Conservation (phyloP, 2,888 invertebrate species). For the Drosophila prolongata region DNA sequence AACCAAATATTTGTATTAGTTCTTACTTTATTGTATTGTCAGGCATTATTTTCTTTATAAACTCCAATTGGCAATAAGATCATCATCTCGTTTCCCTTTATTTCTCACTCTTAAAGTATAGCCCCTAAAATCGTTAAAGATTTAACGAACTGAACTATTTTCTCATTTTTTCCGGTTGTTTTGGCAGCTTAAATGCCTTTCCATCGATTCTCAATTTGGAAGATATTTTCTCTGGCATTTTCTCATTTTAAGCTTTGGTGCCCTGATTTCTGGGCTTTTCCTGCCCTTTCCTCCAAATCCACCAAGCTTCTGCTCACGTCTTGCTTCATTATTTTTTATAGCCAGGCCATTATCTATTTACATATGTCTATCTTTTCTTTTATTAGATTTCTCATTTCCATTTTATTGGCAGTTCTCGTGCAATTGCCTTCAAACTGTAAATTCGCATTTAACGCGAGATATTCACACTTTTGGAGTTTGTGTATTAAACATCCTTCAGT, state of each 20-base stretch:
- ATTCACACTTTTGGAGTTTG: conserved; percentile 56
- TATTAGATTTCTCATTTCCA: conserved; percentile 38
- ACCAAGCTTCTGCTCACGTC: conserved; percentile 14
- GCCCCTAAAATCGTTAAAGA: not conserved
- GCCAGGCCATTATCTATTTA: conserved; percentile 64
- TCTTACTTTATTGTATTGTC: too few relatives aligned
- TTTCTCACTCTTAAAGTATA: not conserved
- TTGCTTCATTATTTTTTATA: conserved; percentile 74
- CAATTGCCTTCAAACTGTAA: conserved; percentile 63
- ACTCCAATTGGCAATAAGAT: too few relatives aligned
- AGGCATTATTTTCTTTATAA: too few relatives aligned
- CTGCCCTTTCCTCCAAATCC: not conserved
- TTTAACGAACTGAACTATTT: conserved; percentile 18
- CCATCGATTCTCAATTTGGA: conserved; percentile 45
- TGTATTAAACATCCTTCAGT: conserved; percentile 33
- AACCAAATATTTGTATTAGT: too few relatives aligned
- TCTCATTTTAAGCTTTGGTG: conserved; percentile 34
- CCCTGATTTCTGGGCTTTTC: conserved; percentile 45
- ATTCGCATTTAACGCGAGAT: conserved; percentile 67
- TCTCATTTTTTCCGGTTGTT: not conserved
- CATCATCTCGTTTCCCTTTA: not conserved
- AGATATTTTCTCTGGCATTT: conserved; percentile 22
- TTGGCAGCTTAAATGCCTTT: conserved; percentile 27
- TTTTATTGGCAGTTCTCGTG: conserved; percentile 38
- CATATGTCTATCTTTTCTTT: conserved; percentile 53